These are phyloP conservation scores for Paraplagusia blochii DNA, from an alignment of 2,113 vertebrate species.

Conservation along the genomic window DNA sequence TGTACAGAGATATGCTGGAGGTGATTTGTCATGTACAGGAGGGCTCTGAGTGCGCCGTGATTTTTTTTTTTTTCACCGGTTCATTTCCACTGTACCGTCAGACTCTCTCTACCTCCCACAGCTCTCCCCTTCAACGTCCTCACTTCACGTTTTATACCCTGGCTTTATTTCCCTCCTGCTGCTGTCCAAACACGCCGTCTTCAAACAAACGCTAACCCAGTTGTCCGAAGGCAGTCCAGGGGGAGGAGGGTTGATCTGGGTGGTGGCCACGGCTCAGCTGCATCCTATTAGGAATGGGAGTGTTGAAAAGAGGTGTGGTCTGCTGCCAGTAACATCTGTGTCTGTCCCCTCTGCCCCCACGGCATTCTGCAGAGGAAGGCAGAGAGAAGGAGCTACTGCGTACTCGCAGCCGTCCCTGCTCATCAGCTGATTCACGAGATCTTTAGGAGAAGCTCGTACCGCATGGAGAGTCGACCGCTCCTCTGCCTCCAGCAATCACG, in stretches of 20 bases:
- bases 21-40: conserved; percentile 1
- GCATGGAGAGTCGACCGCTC: conserved; percentile 17
- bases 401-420: conserved; percentile 39
- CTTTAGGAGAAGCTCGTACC: conserved; percentile 27
- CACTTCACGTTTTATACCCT: conserved; percentile 31
- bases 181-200: conserved; percentile 50
- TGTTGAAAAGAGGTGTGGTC: conserved; percentile 77
- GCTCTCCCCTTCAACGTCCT: background rate
- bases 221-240: conserved; percentile 30
- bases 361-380: conserved; percentile 63
- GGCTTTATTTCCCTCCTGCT: conserved; percentile 38
- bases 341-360: conserved; percentile 61
- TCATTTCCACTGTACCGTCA: background rate
- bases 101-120: conserved; percentile 8
- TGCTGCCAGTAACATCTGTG: conserved; percentile 77
- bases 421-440: conserved; percentile 48
- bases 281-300: conserved; percentile 72
- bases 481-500: conserved; percentile 15
- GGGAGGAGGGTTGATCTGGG: conserved; percentile 46
- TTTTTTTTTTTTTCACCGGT: background rate
- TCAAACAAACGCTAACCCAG: conserved; percentile 60
- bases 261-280: conserved; percentile 48
- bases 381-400: conserved; percentile 40
- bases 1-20: background rate
- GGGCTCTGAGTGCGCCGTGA: background rate